These are phyloP conservation scores for Apostichopus californicus DNA, from an alignment of 35 echinoderm and acorn worm genomes.

Conservation along the genomic window DNA sequence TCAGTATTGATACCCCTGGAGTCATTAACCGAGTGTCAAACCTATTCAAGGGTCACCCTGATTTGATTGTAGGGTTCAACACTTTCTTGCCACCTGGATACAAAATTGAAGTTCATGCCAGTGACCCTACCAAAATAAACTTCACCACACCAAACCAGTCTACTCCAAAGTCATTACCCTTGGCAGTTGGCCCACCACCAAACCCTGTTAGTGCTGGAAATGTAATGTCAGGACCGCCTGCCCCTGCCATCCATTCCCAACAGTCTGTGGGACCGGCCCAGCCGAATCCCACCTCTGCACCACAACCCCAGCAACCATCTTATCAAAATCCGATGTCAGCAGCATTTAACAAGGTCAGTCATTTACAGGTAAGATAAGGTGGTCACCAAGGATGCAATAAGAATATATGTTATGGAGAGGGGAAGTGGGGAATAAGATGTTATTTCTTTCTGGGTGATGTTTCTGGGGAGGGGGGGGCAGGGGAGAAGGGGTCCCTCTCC, in stretches of 20 bases:
- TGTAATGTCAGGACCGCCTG: background rate
- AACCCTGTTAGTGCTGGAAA: slow-evolving; percentile 26
- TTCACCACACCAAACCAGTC: slow-evolving; percentile 86
- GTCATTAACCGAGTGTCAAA: slow-evolving; percentile 99
- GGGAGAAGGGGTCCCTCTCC: no score
- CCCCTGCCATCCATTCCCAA: background rate
- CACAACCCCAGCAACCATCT: slow-evolving; percentile 15
- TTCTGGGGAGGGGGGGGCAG: no score
- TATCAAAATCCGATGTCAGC: slow-evolving; percentile 27
- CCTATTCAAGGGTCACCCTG: slow-evolving; percentile 99
- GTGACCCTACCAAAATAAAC: slow-evolving; percentile 91
- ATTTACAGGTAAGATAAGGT: no score
- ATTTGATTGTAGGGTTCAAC: slow-evolving; percentile 98
- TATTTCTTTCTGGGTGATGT: no score
- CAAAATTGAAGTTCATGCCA: slow-evolving; percentile 97
- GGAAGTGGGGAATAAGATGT: no score
- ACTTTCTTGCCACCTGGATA: slow-evolving; percentile 99
- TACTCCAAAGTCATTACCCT: slow-evolving; percentile 67
- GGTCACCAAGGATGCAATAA: no score
- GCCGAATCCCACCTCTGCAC: slow-evolving; percentile 17
- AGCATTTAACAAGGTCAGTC: slow-evolving; percentile 36
- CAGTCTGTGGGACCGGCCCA: background rate
- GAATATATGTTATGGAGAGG: no score
- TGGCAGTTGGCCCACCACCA: slow-evolving; percentile 18
- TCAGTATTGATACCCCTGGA: slow-evolving; percentile 97